Evolutionary conservation across 2,888 invertebrate genomes (phyloP).

Genomic region (Aphidoletes aphidimyza): DNA sequence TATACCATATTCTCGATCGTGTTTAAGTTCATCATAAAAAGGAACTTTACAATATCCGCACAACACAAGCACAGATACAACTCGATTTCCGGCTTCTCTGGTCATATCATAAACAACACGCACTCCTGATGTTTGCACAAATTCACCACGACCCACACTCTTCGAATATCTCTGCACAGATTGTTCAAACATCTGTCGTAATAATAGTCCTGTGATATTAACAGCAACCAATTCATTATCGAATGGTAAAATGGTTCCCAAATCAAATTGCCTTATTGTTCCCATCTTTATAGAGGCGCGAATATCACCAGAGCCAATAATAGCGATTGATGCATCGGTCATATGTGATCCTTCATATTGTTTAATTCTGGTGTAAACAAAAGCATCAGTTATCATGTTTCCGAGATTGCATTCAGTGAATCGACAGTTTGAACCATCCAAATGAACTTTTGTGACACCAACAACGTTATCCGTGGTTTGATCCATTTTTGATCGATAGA

Average conservation of each 20-base stretch:
- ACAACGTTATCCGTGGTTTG: conserved; percentile 70
- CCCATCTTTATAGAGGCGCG: conserved; percentile 74
- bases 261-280: conserved; percentile 76
- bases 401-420: conserved; percentile 85
- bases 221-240: conserved; percentile 74
- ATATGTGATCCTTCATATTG: conserved; percentile 70
- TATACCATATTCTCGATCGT: conserved; percentile 72
- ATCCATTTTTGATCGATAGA: conserved; percentile 70
- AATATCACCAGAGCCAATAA: conserved; percentile 82
- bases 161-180: conserved; percentile 69
- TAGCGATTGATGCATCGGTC: conserved; percentile 81
- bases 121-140: conserved; percentile 86
- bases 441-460: conserved; percentile 73
- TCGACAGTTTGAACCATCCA: conserved; percentile 76
- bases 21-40: conserved; percentile 69
- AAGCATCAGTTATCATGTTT: conserved; percentile 81
- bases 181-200: conserved; percentile 76
- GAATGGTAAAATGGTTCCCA: conserved; percentile 81
- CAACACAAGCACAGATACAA: conserved; percentile 72
- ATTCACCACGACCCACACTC: too few species aligned
- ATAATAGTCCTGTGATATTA: conserved; percentile 73
- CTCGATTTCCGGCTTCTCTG: conserved; percentile 72
- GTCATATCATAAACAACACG: conserved; percentile 76
- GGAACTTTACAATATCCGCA: conserved; percentile 78
- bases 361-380: conserved; percentile 72